phyloP scores from a whole-genome alignment of 2,797 vertebrate species.

The Uromys caudimaculatus region DNA sequence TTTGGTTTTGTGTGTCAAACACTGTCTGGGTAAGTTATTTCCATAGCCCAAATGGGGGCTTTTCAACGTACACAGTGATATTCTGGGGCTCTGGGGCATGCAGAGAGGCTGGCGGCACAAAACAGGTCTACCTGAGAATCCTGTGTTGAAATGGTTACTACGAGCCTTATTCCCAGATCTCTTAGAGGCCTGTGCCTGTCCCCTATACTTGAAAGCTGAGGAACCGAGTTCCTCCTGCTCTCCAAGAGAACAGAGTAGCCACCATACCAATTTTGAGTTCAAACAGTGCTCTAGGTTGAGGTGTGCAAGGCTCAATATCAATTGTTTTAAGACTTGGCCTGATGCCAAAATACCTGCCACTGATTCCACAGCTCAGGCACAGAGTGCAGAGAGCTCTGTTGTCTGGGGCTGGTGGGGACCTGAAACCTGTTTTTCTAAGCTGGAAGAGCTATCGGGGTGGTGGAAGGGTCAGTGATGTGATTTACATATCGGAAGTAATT shows the following conservation, averaged over 20 bases:
- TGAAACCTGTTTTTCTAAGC: neutral
- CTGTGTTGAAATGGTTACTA: neutral
- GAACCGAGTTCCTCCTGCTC: neutral
- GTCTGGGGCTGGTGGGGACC: neutral
- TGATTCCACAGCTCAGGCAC: neutral
- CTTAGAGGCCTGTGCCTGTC: neutral
- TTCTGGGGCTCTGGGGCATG: fast-evolving
- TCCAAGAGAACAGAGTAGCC: neutral
- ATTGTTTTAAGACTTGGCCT: neutral
- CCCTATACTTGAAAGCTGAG: neutral
- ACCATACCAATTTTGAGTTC: neutral
- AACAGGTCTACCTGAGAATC: neutral
- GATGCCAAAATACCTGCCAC: neutral
- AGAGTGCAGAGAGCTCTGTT: neutral
- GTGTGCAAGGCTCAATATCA: neutral
- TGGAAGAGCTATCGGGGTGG: neutral
- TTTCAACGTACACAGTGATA: neutral
- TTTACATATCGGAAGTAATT: slow-evolving; percentile 44
- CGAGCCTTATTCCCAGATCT: neutral
- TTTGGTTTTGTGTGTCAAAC: neutral
- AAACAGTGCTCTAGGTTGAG: neutral
- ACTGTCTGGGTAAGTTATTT: neutral
- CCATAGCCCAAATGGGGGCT: neutral
- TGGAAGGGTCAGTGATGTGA: neutral
- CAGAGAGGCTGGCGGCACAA: neutral